A percentile compares a stretch with the other conserved stretches of the same genome.
phyloP scores from a whole-genome alignment of 1,140 invertebrate species.

The Steinernema feltiae region DNA sequence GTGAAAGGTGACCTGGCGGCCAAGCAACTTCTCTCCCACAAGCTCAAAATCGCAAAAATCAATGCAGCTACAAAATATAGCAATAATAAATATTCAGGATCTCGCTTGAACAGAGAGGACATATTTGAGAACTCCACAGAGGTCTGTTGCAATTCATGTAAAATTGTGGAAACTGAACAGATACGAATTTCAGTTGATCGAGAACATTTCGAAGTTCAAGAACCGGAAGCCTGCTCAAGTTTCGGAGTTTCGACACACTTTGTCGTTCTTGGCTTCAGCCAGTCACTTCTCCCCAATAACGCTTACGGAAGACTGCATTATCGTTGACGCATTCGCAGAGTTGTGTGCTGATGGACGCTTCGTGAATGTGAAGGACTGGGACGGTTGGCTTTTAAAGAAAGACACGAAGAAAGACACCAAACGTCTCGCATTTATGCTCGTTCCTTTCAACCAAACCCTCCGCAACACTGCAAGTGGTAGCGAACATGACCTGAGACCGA shows the following conservation, averaged over 20 bases:
- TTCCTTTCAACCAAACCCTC: neutral
- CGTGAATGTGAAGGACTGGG: neutral
- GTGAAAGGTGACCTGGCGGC: too few species aligned
- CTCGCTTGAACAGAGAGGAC: neutral
- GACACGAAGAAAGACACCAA: neutral
- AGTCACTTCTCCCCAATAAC: neutral
- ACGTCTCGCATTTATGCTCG: neutral
- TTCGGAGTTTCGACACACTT: neutral
- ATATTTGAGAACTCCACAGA: neutral
- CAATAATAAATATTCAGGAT: neutral
- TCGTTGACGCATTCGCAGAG: neutral
- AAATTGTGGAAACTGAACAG: too few species aligned
- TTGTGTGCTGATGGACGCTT: neutral
- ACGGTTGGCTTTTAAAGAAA: neutral
- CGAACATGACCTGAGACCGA: neutral
- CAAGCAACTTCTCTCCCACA: neutral
- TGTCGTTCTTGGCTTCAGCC: neutral
- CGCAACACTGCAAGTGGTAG: neutral
- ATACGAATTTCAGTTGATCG: neutral
- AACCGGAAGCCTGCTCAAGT: neutral
- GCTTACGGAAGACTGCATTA: neutral
- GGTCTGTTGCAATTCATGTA: neutral
- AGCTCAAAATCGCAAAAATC: neutral
- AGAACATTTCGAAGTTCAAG: neutral
- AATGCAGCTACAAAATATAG: neutral